Base-by-base conservation (phyloP, 2,888 invertebrate species). In the Protonemura montana region DNA sequence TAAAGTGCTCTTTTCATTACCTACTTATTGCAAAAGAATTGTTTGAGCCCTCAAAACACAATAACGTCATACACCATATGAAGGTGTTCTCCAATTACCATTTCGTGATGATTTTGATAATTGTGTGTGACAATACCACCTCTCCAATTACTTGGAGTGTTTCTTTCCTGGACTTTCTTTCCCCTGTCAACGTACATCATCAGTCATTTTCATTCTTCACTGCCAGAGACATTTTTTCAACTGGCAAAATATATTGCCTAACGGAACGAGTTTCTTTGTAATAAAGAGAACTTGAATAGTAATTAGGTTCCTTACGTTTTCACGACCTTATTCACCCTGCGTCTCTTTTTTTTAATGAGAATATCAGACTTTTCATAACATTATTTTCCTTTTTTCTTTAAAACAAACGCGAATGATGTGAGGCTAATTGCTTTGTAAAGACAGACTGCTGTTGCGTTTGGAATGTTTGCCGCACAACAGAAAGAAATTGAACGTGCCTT, bases 371-470 rank as follows among this genome's bases (percentile, higher is more conserved):
- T 84, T 76, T 84, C 84, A 42, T 84, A 30, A 27, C 30, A 21
- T 41, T 59, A 26, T 81, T 81, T 28, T 21, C n/a, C 76, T 84
- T 84, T 76, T 76, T 76, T 76, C 28, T 59, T 21, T 84, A 29
- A 84, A 84, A 84, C 84, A 84, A 84, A 84, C 13, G 84, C 84
- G 76, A 84, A 84, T 84, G 84, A 84, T 76, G 84, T 59, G 59
- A 59, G 28, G 84, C 84, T 84, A 84, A 84, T 84, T 84, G 59
- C 84, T 26, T 84, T 29, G 76, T 81, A 30, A 28, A 30, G 81
- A 81, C 81, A 30, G n/a, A 81, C 81, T 81, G 81, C 28, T 81
- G 81, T 29, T 81, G 10, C 30, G 30, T 29, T 81, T 28, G 29
- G 30, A 7, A 81, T 81, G 81, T 81, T 81, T 81, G 0, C 81